These are phyloP conservation scores for Cryptocephalus primarius DNA, from an alignment of 2,888 invertebrate genomes.

Conservation along the genomic window DNA sequence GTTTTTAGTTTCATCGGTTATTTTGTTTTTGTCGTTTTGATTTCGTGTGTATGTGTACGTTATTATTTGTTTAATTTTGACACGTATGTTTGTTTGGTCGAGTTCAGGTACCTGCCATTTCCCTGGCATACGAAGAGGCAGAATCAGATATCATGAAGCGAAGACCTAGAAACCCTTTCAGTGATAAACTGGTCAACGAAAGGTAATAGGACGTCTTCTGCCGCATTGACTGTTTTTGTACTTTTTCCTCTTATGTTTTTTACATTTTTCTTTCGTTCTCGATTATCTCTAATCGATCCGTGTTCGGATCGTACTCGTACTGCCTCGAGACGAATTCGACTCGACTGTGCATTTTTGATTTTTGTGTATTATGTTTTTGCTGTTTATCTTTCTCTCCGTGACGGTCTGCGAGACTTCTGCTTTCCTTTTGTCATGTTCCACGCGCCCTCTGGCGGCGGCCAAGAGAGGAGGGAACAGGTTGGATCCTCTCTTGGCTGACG, in stretches of 20 bases:
- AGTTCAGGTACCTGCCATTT: slow-evolving; percentile 89
- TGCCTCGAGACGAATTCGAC: slow-evolving; percentile 10
- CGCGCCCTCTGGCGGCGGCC: too few relatives aligned
- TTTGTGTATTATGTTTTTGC: slow-evolving; percentile 5
- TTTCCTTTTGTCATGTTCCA: slow-evolving; percentile 11
- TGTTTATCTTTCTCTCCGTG: slow-evolving; percentile 7
- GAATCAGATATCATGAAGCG: slow-evolving; percentile 99
- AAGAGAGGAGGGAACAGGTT: too few relatives aligned
- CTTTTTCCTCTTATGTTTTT: neutral
- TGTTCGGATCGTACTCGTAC: too few relatives aligned
- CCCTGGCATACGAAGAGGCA: slow-evolving; percentile 95
- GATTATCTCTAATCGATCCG: slow-evolving; percentile 7
- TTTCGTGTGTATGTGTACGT: slow-evolving; percentile 17
- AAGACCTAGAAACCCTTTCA: slow-evolving; percentile 93
- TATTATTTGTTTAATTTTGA: too few relatives aligned
- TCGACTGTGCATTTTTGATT: slow-evolving; percentile 12
- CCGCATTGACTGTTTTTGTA: slow-evolving; percentile 6
- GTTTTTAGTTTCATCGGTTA: neutral
- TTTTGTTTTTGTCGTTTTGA: neutral
- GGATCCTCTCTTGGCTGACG: slow-evolving; percentile 2
- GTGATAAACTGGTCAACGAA: slow-evolving; percentile 97
- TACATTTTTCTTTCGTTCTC: neutral
- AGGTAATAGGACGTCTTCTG: slow-evolving; percentile 53
- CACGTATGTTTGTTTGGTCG: slow-evolving; percentile 15
- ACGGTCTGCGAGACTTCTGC: slow-evolving; percentile 23